A percentile compares a stretch with the other conserved stretches of the same genome.
phyloP scores from a whole-genome alignment of 2,797 vertebrate genomes.

The Sebastes aleutianus region DNA sequence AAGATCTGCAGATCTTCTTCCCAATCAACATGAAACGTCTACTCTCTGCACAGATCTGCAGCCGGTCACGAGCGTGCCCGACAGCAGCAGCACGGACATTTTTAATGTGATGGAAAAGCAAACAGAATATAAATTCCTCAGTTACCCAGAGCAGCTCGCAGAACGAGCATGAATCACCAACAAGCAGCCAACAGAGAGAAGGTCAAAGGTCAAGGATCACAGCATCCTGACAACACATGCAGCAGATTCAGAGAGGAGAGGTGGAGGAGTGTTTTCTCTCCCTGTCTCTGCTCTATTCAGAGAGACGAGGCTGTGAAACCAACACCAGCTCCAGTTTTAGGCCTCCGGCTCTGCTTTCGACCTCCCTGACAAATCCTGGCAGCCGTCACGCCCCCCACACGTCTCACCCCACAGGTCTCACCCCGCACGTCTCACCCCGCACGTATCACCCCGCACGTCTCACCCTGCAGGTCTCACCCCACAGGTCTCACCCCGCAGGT shows the following conservation, averaged over 20 bases:
- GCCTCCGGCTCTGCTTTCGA: slow-evolving; percentile 49
- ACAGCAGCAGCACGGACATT: neutral
- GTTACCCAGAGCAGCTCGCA: neutral
- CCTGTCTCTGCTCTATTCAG: slow-evolving; percentile 44
- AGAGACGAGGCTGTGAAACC: slow-evolving; percentile 54
- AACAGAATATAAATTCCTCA: neutral
- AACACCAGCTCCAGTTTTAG: slow-evolving; percentile 65
- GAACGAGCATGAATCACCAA: neutral
- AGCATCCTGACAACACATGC: neutral
- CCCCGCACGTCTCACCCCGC: neutral
- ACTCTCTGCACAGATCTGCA: neutral
- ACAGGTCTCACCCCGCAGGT: neutral
- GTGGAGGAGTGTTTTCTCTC: neutral
- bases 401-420: no score
- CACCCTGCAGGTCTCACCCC: no score
- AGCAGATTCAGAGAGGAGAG: neutral
- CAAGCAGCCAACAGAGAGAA: neutral
- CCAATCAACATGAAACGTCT: neutral
- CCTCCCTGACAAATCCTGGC: slow-evolving; percentile 23
- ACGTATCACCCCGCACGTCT: neutral
- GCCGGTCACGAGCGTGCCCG: neutral
- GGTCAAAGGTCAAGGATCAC: slow-evolving; percentile 4
- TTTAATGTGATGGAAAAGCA: neutral
- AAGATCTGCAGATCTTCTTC: neutral
- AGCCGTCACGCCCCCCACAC: slow-evolving; percentile 7